Conservation (phyloP, 2,888 invertebrate genomes). For the Tenthredo scrophulariae region DNA sequence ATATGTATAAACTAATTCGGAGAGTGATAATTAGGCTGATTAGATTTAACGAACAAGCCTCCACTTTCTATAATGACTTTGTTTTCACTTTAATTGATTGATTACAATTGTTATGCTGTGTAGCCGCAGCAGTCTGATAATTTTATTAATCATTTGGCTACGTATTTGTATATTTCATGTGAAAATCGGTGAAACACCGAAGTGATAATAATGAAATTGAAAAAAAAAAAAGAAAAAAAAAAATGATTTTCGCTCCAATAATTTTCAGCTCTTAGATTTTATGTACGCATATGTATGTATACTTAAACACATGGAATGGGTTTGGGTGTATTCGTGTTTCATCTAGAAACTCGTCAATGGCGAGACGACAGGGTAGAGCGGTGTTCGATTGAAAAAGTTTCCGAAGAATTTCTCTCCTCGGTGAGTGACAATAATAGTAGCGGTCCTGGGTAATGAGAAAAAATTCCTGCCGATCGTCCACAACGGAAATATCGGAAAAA, state of each 20-base stretch:
- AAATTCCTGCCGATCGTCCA: constrained; percentile 23
- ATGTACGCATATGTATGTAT: background rate
- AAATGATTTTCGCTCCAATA: constrained; percentile 11
- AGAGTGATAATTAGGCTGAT: constrained; percentile 35
- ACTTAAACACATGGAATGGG: background rate
- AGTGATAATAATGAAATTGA: background rate
- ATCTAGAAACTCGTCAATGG: constrained; percentile 43
- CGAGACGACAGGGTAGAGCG: constrained; percentile 16
- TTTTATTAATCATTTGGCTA: background rate
- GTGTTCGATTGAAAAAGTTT: constrained; percentile 50
- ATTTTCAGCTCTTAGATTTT: background rate
- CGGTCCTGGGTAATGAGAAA: constrained; percentile 43
- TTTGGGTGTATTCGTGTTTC: background rate
- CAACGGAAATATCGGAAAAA: constrained; percentile 26
- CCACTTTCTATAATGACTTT: background rate
- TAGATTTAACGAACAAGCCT: background rate
- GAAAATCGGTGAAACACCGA: background rate
- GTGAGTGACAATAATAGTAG: constrained; percentile 45
- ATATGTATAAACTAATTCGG: constrained; percentile 13
- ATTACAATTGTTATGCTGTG: constrained; percentile 11
- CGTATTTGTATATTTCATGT: background rate
- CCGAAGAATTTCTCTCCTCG: constrained; percentile 44
- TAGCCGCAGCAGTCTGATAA: background rate
- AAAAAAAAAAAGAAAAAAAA: background rate
- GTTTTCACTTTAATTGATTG: constrained; percentile 30